Conservation (phyloP, 2,797 vertebrate species). For the Sebastes oblongus region DNA sequence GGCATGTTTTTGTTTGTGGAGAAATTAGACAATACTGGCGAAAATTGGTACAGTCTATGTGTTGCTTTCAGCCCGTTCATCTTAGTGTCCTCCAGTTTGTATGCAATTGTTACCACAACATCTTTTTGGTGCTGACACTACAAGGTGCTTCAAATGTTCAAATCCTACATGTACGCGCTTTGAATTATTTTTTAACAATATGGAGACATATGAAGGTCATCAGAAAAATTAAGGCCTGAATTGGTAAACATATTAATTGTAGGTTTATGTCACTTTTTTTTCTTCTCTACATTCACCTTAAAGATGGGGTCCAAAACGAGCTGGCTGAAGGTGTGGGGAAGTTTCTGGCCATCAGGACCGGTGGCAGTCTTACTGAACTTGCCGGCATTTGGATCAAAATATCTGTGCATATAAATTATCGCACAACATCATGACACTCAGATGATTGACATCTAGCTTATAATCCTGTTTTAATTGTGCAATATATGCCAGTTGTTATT, state of each 20-base stretch:
- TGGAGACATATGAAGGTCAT: neutral
- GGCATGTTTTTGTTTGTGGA: neutral
- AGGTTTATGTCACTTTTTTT: neutral
- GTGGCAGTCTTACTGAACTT: constrained; percentile 89
- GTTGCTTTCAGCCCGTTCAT: neutral
- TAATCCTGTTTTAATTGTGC: neutral
- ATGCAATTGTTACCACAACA: neutral
- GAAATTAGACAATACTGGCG: neutral
- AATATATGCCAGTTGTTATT: neutral
- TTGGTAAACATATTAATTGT: neutral
- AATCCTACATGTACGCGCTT: neutral
- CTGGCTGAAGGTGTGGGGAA: constrained; percentile 90
- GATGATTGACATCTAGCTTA: neutral
- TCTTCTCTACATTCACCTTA: constrained; percentile 78
- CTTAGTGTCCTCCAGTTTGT: neutral
- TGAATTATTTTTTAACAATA: neutral
- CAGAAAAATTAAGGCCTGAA: neutral
- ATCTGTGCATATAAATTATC: constrained; percentile 69
- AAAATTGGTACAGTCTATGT: neutral
- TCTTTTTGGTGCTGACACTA: neutral
- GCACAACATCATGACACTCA: constrained; percentile 1
- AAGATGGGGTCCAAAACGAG: constrained; percentile 94
- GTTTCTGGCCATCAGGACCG: constrained; percentile 88
- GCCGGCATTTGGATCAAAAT: constrained; percentile 88
- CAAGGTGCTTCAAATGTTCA: neutral